Percentiles rank a stretch among this genome's conserved stretches.
Conservation (phyloP, 2,113 vertebrate species). For the Dasyprocta punctata region DNA sequence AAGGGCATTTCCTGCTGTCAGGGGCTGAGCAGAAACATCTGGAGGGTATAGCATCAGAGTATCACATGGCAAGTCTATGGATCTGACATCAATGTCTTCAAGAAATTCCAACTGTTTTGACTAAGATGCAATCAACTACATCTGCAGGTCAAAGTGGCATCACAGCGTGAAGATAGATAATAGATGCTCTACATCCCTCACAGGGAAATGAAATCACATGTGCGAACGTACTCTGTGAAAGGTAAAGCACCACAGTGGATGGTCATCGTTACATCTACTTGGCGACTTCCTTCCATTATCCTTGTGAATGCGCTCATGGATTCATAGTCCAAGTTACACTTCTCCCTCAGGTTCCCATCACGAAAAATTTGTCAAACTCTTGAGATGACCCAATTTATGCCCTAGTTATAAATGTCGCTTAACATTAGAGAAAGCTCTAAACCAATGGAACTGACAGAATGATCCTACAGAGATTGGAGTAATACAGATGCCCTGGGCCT, state of each 20-base stretch:
- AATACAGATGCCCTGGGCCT: background rate
- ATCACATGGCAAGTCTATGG: background rate
- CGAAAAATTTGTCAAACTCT: constrained; percentile 1
- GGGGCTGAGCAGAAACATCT: background rate
- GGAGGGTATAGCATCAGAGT: background rate
- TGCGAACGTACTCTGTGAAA: background rate
- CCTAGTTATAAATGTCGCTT: background rate
- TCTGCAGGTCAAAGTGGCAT: background rate
- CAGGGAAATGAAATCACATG: background rate
- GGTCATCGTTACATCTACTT: background rate
- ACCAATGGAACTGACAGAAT: background rate
- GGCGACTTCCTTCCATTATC: background rate
- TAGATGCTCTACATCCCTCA: background rate
- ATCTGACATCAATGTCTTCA: background rate
- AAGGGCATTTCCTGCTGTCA: background rate
- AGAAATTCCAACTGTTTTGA: background rate
- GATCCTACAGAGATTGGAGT: background rate
- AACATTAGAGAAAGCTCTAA: background rate
- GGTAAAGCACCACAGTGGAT: background rate
- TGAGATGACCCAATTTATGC: background rate
- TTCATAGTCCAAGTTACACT: background rate
- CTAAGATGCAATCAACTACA: background rate
- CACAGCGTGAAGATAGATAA: background rate
- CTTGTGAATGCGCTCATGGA: background rate
- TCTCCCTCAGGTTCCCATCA: background rate